Base-by-base conservation (phyloP, 2,888 invertebrate genomes). In the Papilio demoleus region DNA sequence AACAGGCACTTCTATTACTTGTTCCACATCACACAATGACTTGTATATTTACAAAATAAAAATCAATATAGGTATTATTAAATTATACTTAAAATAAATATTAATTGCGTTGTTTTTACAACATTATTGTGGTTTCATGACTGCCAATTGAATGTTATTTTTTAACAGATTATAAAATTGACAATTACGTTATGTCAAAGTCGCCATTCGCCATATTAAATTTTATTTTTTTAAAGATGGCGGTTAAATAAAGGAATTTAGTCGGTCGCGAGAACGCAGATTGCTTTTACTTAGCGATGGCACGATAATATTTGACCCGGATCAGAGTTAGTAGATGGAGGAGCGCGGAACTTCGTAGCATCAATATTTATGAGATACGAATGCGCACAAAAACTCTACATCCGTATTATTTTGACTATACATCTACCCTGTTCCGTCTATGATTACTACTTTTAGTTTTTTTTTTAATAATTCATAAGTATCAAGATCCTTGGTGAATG, bases 341-440 rank as follows among this genome's bases (percentile, higher is more conserved):
- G 74, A 71, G 74, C 76, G 74, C 77, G 80, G 78, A 79, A 76
- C 73, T 71, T 70, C 73, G 72, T 65, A 75, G 66, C 77, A 79
- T 80, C 78, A 75, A 82, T 80, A 81, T 81, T 81, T 81, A 84
- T 78, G 74, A 74, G 77, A 70, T 77, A 79, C 77, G 84, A 83
- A 85, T 86, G 86, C 83, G 84, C 74, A 79, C 79, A 88, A 88
- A 88, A 88, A 87, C 78, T 68, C 72, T 64, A 83, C 79, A 84
- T 84, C 86, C 86, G 86, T 81, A 80, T 81, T 83, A 80, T 69
- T 68, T 69, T 38, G 65, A 63, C 47, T 65, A 65, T 19, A 22
- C 53, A 24, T 31, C 19, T 34, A 61, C 40, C 22, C 45, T 47
- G 47, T 50, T 31, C 24, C 27, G 50, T n/a, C 50, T 50, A n/a